Conservation (phyloP, 2,113 vertebrate species). For the Cricetomys ansorgei region DNA sequence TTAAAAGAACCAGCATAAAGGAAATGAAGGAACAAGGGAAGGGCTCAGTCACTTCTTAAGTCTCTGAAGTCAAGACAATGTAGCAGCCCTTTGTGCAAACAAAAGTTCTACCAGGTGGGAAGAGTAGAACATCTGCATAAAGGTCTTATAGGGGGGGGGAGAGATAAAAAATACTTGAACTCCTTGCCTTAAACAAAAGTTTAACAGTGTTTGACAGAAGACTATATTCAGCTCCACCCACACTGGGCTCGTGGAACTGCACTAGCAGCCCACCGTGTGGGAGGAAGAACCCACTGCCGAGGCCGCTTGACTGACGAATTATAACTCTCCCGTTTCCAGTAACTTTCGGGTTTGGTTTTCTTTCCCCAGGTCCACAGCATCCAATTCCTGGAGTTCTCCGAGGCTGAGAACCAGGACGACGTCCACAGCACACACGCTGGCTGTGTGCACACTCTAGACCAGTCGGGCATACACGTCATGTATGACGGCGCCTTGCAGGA, state of each 20-base stretch:
- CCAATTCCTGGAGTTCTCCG: slow-evolving; percentile 88
- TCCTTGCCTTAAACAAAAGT: background rate
- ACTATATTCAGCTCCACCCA: background rate
- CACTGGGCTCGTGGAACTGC: background rate
- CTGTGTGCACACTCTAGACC: slow-evolving; percentile 86
- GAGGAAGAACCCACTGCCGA: background rate
- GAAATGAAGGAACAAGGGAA: background rate
- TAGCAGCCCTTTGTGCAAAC: background rate
- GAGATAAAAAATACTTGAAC: background rate
- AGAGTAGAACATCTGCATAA: background rate
- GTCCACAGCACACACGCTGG: slow-evolving; percentile 81
- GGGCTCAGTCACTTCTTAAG: background rate
- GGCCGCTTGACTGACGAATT: background rate
- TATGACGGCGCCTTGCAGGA: slow-evolving; percentile 86
- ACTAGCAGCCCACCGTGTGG: rapidly evolving
- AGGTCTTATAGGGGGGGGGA: background rate
- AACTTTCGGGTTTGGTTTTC: slow-evolving; percentile 41
- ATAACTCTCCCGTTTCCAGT: background rate
- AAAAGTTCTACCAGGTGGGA: background rate
- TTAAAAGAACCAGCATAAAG: background rate
- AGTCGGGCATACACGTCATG: slow-evolving; percentile 82
- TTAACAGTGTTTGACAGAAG: background rate
- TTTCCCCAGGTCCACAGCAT: slow-evolving; percentile 80
- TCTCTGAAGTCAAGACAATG: background rate
- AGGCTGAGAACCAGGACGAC: slow-evolving; percentile 88